Evolutionary conservation across 2,797 vertebrate genomes (phyloP), one percentile per base, ranked within the genome.

Genomic region (Toxotes lorentzi): DNA sequence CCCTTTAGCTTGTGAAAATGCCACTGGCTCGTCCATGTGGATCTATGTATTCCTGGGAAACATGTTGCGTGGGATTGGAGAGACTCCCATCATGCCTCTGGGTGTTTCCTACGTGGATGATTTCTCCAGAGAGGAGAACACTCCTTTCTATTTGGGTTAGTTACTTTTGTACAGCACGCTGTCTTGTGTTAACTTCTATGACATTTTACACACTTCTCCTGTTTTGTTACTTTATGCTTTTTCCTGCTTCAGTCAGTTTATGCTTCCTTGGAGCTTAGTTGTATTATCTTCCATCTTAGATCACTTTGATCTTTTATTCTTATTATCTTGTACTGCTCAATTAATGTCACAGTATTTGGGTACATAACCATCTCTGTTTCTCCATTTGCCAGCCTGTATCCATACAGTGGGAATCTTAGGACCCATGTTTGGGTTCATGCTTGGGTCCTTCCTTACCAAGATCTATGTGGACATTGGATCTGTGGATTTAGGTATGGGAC

Each of bases 401-500:
- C 96, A 97, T 11, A 96, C 96, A 12, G 86, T 96, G 24, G 95
- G 95, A 8, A 92, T 98, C 41, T 17, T 97, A 0, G 97, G 97
- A 0, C 97, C 97, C 0, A 96, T 99, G 92, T 88, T 96, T 84
- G 97, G 98, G 13, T 97, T 95, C 70, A 89, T 97, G 89, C 77
- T 99, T 77, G 97, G 95, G 1, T 99, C 97, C 3, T 97, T 93
- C 71, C 96, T 96, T 79, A 95, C 97, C 66, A 95, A 96, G 72
- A 71, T 97, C 77, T 99, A 97, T 13, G 97, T 99, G 70, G 98
- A 99, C 90, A 67, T 95, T 65, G 98, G 96, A 85, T 95, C 91
- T 72, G 96, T 97, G 71, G 88, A 96, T 87, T 89, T 96, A 96
- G 97, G 97, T 99, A 96, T 90, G 73, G 13, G 0, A 41, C 21